phyloP scores from a whole-genome alignment of 2,797 vertebrate species.

The Anguilla marmorata region DNA sequence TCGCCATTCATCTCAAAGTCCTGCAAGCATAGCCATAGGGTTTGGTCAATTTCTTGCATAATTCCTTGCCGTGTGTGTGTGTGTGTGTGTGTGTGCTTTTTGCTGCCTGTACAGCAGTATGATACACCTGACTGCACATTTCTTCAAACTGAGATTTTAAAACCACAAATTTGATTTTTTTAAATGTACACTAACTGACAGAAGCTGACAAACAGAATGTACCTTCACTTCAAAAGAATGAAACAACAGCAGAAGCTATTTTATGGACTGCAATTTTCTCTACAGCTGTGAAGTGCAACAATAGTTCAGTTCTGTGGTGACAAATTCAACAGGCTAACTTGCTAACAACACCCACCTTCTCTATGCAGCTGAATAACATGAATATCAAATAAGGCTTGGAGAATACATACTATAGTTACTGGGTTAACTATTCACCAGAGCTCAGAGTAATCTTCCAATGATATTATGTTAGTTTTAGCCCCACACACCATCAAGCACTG shows the following conservation, averaged over 20 bases:
- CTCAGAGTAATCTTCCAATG: not conserved
- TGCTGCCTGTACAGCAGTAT: not conserved
- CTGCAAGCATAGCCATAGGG: slow-evolving; percentile 55
- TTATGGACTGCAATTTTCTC: not conserved
- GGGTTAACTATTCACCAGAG: not conserved
- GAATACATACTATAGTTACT: not conserved
- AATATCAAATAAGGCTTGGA: not conserved
- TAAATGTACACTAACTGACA: not conserved
- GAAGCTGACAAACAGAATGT: not conserved
- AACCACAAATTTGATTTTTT: no score
- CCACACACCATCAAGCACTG: not conserved
- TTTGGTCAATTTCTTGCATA: not conserved
- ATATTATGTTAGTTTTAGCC: not conserved
- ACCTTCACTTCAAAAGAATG: not conserved
- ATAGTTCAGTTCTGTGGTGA: not conserved
- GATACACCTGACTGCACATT: not conserved
- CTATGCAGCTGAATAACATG: not conserved
- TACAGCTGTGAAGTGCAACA: not conserved
- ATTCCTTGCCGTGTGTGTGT: not conserved
- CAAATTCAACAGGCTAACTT: not conserved
- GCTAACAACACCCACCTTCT: not conserved
- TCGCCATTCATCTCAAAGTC: slow-evolving; percentile 94
- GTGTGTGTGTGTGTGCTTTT: not conserved
- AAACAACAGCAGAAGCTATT: not conserved
- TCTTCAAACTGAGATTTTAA: not conserved